Conservation (phyloP, 2,797 vertebrate species). For the Acanthurus tractus region DNA sequence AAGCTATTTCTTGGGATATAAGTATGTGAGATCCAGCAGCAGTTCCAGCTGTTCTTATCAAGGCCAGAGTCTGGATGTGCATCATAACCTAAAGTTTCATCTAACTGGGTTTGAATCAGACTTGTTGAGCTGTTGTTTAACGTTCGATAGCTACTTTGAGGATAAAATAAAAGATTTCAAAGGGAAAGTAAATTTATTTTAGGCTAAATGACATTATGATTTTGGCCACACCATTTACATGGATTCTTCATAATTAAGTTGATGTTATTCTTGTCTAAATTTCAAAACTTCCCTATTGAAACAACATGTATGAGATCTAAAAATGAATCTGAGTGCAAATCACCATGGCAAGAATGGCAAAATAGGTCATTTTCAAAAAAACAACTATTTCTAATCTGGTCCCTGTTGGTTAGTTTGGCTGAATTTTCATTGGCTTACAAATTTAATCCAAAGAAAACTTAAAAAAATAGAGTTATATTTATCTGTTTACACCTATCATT, state of each 20-base stretch:
- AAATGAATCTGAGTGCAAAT: not conserved
- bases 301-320: not conserved
- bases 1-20: not conserved
- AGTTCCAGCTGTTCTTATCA: not conserved
- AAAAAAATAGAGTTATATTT: too few species aligned
- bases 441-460: too few species aligned
- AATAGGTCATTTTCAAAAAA: not conserved
- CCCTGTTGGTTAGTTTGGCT: too few species aligned
- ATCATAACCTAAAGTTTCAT: not conserved
- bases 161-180: not conserved
- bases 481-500: too few species aligned
- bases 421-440: too few species aligned
- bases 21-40: slow-evolving; percentile 5
- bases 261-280: not conserved
- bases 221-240: not conserved
- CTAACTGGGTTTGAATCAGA: not conserved
- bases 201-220: not conserved
- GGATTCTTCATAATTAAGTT: not conserved
- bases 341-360: not conserved
- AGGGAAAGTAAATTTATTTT: not conserved
- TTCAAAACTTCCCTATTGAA: not conserved
- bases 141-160: not conserved
- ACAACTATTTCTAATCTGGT: not conserved
- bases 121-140: not conserved
- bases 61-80: not conserved